These are phyloP conservation scores for Apamea anceps DNA, from an alignment of 2,888 invertebrate genomes.

Conservation along the genomic window DNA sequence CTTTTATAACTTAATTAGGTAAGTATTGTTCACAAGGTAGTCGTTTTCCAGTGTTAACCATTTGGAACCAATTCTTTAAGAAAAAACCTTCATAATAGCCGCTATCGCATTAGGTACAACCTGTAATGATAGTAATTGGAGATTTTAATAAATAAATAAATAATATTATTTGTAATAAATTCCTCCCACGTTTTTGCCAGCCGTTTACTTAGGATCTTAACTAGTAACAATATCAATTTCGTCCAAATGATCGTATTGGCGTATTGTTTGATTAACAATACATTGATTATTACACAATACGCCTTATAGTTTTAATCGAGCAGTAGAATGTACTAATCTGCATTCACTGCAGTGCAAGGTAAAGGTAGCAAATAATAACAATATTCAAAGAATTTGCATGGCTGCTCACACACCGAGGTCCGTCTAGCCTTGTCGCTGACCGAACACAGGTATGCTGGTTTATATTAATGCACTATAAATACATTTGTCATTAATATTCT, in stretches of 20 bases:
- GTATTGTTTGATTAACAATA: neutral
- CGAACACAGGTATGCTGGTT: constrained; percentile 59
- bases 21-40: neutral
- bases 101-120: no score
- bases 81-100: neutral
- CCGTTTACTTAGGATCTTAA: neutral
- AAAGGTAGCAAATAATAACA: constrained; percentile 36
- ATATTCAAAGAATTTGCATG: constrained; percentile 65
- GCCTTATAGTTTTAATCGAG: neutral
- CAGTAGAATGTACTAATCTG: neutral
- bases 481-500: constrained; percentile 65
- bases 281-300: constrained; percentile 5
- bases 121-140: no score
- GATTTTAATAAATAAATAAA: no score
- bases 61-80: neutral
- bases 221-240: constrained; percentile 11
- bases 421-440: constrained; percentile 56
- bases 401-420: constrained; percentile 39
- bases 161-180: constrained; percentile 11
- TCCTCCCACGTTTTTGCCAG: constrained; percentile 22
- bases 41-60: neutral
- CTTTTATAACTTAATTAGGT: constrained; percentile 21
- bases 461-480: constrained; percentile 55
- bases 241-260: neutral
- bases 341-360: constrained; percentile 19